These are phyloP conservation scores for Diadema setosum DNA, from an alignment of 35 echinoderm and acorn worm genomes.

Conservation along the genomic window DNA sequence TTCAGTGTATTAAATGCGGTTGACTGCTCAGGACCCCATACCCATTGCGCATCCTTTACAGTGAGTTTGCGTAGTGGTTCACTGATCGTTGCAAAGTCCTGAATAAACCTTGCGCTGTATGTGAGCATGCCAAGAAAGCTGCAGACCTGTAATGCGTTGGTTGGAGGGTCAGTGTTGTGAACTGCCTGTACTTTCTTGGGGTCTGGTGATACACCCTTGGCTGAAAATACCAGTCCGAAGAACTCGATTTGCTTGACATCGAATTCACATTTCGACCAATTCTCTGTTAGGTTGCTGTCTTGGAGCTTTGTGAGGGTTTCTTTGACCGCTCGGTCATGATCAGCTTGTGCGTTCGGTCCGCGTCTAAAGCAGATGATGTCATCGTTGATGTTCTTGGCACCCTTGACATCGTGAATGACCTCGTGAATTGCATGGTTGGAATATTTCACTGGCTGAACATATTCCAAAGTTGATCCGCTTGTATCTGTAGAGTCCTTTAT, in stretches of 20 bases:
- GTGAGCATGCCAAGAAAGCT: slow-evolving; percentile 56
- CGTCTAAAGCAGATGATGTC: slow-evolving; percentile 41
- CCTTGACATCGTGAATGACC: background rate
- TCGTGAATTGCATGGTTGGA: slow-evolving; percentile 19
- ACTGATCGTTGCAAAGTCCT: slow-evolving; percentile 13
- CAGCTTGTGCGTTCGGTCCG: background rate
- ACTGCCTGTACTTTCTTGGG: slow-evolving; percentile 56
- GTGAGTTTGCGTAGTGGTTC: slow-evolving; percentile 34
- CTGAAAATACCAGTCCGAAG: slow-evolving; percentile 40
- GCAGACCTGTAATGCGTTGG: background rate
- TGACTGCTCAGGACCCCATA: slow-evolving; percentile 34
- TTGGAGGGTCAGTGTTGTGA: slow-evolving; percentile 1
- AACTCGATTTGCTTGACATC: slow-evolving; percentile 26
- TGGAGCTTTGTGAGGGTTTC: background rate
- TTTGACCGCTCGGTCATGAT: slow-evolving; percentile 5
- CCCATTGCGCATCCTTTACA: slow-evolving; percentile 1
- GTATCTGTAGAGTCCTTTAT: background rate
- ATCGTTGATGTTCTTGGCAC: slow-evolving; percentile 46
- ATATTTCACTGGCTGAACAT: slow-evolving; percentile 26
- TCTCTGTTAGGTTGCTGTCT: slow-evolving; percentile 38
- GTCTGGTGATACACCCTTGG: slow-evolving; percentile 38
- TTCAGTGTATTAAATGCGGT: background rate
- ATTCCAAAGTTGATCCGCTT: slow-evolving; percentile 43
- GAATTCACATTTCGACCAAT: slow-evolving; percentile 62
- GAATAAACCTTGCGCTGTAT: slow-evolving; percentile 50